Conservation (phyloP, 2,888 invertebrate genomes). For the Eupeodes latifasciatus region DNA sequence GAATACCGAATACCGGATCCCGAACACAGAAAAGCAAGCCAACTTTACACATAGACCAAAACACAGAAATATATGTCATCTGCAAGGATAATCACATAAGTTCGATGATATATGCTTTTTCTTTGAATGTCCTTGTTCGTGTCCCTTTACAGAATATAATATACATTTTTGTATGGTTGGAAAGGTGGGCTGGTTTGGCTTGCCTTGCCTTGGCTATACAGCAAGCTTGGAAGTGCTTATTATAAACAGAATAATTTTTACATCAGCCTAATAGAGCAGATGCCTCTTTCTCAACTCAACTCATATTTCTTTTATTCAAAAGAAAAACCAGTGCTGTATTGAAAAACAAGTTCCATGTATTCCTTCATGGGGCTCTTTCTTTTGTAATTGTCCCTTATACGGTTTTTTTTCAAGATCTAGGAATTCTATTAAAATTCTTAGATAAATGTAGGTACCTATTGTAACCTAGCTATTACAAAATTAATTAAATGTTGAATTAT, state of each 20-base stretch:
- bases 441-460: too few species aligned
- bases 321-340: background rate
- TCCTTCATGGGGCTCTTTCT: background rate
- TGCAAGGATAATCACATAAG: slow-evolving; percentile 69
- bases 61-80: slow-evolving; percentile 62
- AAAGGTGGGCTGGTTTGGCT: background rate
- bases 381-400: too few species aligned
- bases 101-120: slow-evolving; percentile 62
- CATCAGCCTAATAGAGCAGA: slow-evolving; percentile 20
- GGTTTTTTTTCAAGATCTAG: too few species aligned
- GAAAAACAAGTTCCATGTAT: background rate
- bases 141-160: slow-evolving; percentile 14
- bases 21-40: background rate
- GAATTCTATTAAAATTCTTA: too few species aligned
- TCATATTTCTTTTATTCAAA: background rate
- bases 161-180: too few species aligned
- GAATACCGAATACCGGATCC: too few species aligned
- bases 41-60: slow-evolving; percentile 48
- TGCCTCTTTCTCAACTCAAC: slow-evolving; percentile 17
- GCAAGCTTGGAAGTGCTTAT: slow-evolving; percentile 14
- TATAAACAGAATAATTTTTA: slow-evolving; percentile 26
- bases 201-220: too few species aligned
- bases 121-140: slow-evolving; percentile 27
- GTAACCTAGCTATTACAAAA: too few species aligned
- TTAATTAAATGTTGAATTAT: too few species aligned